Conservation (phyloP, 2,797 vertebrate species). For the Xerus rutilus region DNA sequence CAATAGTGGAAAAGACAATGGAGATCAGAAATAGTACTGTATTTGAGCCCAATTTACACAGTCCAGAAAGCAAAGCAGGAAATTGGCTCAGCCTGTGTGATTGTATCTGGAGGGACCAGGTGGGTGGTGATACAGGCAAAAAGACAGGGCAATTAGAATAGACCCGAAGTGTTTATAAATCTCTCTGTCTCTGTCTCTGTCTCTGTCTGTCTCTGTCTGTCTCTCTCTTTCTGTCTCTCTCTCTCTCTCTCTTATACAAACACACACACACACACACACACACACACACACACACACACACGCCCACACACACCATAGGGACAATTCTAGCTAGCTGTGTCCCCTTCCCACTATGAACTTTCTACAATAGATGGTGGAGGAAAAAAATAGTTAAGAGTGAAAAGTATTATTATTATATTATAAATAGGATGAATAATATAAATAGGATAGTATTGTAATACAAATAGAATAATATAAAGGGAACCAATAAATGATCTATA, state of each 20-base stretch:
- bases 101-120: neutral
- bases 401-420: neutral
- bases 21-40: neutral
- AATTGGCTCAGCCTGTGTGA: neutral
- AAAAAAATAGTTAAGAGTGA: constrained; percentile 17
- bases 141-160: neutral
- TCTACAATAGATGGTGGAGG: neutral
- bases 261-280: neutral
- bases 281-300: neutral
- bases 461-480: neutral
- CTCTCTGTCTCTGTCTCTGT: neutral
- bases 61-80: neutral
- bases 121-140: neutral
- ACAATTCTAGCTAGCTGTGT: neutral
- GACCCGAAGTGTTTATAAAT: neutral
- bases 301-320: neutral
- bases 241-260: neutral
- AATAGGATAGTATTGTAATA: too few species aligned
- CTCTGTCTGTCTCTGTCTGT: too few species aligned
- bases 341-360: neutral
- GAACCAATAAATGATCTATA: neutral
- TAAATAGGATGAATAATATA: too few species aligned
- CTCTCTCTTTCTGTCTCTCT: neutral
- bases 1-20: neutral
- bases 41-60: neutral